Evolutionary conservation across 2,888 invertebrate species (phyloP).

Genomic region (Mellilla xanthometata): DNA sequence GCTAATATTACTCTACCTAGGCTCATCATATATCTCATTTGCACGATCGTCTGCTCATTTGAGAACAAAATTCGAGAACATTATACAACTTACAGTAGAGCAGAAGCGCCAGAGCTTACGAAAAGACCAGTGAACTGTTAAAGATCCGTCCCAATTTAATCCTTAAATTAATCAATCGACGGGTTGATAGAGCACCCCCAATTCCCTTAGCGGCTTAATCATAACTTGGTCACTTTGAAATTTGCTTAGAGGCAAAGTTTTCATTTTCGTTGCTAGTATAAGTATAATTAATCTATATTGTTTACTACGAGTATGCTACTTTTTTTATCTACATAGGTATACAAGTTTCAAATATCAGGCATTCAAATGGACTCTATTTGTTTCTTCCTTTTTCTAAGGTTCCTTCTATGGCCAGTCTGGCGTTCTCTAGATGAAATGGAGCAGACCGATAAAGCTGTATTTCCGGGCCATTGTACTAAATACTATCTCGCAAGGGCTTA

Average conservation of each 20-base stretch:
- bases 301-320: too few species aligned
- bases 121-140: too few species aligned
- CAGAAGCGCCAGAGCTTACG: too few species aligned
- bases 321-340: too few species aligned
- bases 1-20: too few species aligned
- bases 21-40: too few species aligned
- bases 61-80: too few species aligned
- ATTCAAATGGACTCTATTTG: neutral
- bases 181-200: neutral
- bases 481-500: slow-evolving; percentile 1
- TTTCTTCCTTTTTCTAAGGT: too few species aligned
- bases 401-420: slow-evolving; percentile 1
- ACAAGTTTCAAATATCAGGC: too few species aligned
- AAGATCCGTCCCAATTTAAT: neutral
- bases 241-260: neutral
- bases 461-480: slow-evolving; percentile 6
- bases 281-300: neutral
- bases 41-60: too few species aligned
- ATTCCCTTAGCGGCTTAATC: slow-evolving; percentile 1
- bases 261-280: neutral
- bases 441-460: neutral
- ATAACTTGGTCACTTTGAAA: neutral
- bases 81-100: too few species aligned
- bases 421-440: neutral
- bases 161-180: slow-evolving; percentile 1